These are phyloP conservation scores for Pelecanoides urinatrix DNA, from an alignment of 2,113 vertebrate species.

Conservation along the genomic window DNA sequence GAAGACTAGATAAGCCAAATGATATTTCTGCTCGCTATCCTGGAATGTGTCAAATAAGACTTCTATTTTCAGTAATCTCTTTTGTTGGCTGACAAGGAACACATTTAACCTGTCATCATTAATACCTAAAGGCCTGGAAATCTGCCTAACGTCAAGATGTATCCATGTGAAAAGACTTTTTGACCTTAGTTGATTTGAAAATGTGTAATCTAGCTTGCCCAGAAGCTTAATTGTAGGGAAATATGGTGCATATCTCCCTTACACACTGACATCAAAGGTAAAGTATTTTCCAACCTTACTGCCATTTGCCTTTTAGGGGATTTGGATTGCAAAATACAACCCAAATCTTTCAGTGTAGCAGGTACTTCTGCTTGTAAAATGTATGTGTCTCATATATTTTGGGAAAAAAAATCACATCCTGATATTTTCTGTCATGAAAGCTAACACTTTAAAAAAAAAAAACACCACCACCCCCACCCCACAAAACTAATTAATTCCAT, in stretches of 20 bases:
- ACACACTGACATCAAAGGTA: not conserved
- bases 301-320: not conserved
- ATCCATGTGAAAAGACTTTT: not conserved
- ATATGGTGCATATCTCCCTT: not conserved
- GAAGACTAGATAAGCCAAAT: constrained; percentile 3
- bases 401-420: not conserved
- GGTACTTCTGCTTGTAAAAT: not conserved
- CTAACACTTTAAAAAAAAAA: not conserved
- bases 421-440: not conserved
- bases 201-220: constrained; percentile 26
- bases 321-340: constrained; percentile 8
- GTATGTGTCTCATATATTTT: not conserved
- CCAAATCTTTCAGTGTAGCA: not conserved
- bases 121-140: constrained; percentile 11
- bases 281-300: not conserved
- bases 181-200: constrained; percentile 31
- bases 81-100: constrained; percentile 32
- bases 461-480: fast-evolving
- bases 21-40: not conserved
- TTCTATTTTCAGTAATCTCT: constrained; percentile 24
- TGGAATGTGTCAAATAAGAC: constrained; percentile 3
- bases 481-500: not conserved
- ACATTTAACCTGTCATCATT: constrained; percentile 16
- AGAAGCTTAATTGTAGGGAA: not conserved
- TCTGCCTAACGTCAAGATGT: not conserved